Base-by-base conservation (phyloP, 2,888 invertebrate genomes). In the Fragum sueziense region DNA sequence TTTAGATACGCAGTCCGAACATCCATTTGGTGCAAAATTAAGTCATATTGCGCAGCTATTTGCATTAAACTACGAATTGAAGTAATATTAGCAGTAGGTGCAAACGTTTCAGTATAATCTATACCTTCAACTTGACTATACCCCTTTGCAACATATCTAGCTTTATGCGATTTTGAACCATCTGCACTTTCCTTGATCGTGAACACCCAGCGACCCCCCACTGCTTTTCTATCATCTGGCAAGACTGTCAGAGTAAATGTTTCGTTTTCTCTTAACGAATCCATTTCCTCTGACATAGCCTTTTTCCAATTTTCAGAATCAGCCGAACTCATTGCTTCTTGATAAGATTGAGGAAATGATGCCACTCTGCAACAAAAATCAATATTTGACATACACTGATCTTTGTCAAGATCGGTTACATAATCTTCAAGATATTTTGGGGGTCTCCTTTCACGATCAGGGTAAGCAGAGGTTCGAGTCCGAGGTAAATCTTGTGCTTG, bases 101-200 rank as follows among this genome's bases (percentile, higher is more conserved):
- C 65, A 80, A 85, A 85, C n/a, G 86, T 85, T 70, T 86, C 80
- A 1, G 84, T 51, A 59, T 82, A 85, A 76, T 86, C 86, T 41
- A 78, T 47, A 27, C 78, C 85, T 34, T 67, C 57, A n/a, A 37
- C 59, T 68, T 86, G 85, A 34, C 61, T 74, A 57, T 81, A 84
- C 37, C 41, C 41, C 17, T 41, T 41, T 41, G 41, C 41, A 11
- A 41, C 9, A 41, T 37, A 37, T 37, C 37, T 37, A 37, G 14
- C 86, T 52, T 86, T 84, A 52, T 84, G 74, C 31, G 6, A 51
- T 54, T 68, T 51, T 17, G 52, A 17, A 70, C 74, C 77, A 78
- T 80, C 61, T 14, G 72, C 29, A 70, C 62, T 73, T 34, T 59
- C 31, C 67, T 86, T 85, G 2, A 81, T 31, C 17, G 83, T 59